Percentiles rank a stretch among this genome's conserved stretches.
Evolutionary conservation across 2,113 vertebrate species (phyloP).

Genomic region (Lagopus muta): DNA sequence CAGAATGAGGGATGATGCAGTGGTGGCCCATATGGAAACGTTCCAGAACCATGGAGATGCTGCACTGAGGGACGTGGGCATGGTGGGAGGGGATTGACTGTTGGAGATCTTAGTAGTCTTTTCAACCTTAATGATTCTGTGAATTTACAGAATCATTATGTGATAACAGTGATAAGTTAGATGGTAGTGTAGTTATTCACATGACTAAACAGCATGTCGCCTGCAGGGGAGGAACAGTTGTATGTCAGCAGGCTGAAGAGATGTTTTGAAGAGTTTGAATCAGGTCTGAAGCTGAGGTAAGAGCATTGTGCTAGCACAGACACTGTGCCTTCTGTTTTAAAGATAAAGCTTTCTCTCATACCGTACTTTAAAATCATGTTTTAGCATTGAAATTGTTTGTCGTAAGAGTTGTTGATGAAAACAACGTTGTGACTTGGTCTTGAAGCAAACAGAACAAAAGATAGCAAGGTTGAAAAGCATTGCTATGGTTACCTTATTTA

Average conservation of each 20-base stretch:
- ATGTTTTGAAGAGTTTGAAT: not conserved
- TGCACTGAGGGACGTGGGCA: too few relatives aligned
- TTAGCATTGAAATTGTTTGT: not conserved
- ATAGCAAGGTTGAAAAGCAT: conserved; percentile 4
- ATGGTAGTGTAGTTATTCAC: not conserved
- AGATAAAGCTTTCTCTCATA: not conserved
- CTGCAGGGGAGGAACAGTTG: not conserved
- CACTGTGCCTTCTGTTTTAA: not conserved
- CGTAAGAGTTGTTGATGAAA: not conserved
- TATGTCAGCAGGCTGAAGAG: not conserved
- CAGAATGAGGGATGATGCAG: too few relatives aligned
- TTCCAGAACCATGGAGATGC: too few relatives aligned
- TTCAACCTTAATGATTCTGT: too few relatives aligned
- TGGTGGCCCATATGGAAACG: too few relatives aligned
- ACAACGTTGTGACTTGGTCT: conserved; percentile 35
- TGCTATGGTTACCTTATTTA: conserved; percentile 59
- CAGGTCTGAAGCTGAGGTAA: not conserved
- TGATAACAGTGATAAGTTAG: not conserved
- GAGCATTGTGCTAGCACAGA: not conserved
- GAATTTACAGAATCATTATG: too few relatives aligned
- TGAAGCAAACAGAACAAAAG: conserved; percentile 57
- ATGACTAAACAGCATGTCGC: not conserved
- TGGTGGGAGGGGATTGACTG: too few relatives aligned
- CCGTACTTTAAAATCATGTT: not conserved
- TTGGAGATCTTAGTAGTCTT: too few relatives aligned